Evolutionary conservation across 2,113 vertebrate genomes (phyloP).

Genomic region (Nansenia antarctica): DNA sequence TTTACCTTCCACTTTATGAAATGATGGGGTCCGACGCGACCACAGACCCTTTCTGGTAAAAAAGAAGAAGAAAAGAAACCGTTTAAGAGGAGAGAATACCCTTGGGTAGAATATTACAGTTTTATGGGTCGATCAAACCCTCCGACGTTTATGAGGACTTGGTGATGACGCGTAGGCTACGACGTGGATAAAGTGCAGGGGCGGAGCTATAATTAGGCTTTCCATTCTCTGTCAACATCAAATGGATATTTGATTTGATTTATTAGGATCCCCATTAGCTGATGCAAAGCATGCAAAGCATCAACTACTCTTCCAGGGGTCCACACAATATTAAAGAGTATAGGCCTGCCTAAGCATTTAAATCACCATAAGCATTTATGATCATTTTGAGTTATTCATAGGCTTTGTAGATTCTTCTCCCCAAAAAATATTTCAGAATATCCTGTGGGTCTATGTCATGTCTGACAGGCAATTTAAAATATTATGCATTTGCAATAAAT

Average conservation of each 20-base stretch:
- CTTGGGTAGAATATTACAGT: not conserved
- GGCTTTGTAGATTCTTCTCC: too few relatives aligned
- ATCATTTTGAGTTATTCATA: too few relatives aligned
- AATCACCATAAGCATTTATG: too few relatives aligned
- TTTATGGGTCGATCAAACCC: not conserved
- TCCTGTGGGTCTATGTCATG: too few relatives aligned
- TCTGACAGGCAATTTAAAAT: not conserved
- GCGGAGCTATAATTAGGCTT: too few relatives aligned
- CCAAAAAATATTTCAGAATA: too few relatives aligned
- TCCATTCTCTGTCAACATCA: not conserved
- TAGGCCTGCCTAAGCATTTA: too few relatives aligned
- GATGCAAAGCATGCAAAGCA: too few relatives aligned
- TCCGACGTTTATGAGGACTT: not conserved
- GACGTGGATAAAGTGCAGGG: not conserved
- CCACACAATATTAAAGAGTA: too few relatives aligned
- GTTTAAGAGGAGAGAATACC: not conserved
- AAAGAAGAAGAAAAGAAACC: constrained; percentile 1
- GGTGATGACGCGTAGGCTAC: not conserved
- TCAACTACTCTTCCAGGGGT: too few relatives aligned
- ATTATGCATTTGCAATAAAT: not conserved
- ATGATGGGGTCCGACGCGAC: constrained; percentile 12
- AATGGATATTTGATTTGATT: too few relatives aligned
- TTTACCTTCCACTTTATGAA: constrained; percentile 7
- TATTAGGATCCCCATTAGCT: too few relatives aligned
- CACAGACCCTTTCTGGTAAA: constrained; percentile 4